Percentiles rank a stretch among this genome's conserved stretches.
Conservation (phyloP, 2,888 invertebrate genomes). For the Thelaira solivaga region DNA sequence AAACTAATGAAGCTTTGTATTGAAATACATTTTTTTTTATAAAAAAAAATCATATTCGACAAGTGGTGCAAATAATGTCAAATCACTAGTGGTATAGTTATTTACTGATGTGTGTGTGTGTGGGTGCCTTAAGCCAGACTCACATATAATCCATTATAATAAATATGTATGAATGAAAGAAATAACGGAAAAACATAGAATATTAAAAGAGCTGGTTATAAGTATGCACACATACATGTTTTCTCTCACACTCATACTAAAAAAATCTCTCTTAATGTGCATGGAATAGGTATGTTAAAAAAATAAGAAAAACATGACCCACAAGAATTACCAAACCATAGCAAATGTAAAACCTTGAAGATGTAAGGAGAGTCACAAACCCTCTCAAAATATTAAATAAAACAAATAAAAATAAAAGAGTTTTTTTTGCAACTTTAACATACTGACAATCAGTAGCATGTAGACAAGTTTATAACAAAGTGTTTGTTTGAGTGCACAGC, state of each 20-base stretch:
- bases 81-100: slow-evolving; percentile 34
- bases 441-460: slow-evolving; percentile 3
- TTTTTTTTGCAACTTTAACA: slow-evolving; percentile 39
- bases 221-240: slow-evolving; percentile 27
- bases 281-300: slow-evolving; percentile 17
- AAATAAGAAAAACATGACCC: slow-evolving; percentile 47
- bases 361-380: slow-evolving; percentile 26
- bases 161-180: slow-evolving; percentile 21
- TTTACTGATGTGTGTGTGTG: neutral
- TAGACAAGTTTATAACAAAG: neutral
- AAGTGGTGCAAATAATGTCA: slow-evolving; percentile 45
- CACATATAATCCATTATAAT: neutral
- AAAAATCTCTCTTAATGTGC: neutral
- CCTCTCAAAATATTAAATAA: neutral
- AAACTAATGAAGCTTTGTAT: neutral
- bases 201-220: slow-evolving; percentile 31
- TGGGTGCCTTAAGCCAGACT: neutral
- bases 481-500: neutral
- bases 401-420: neutral
- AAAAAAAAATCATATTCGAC: slow-evolving; percentile 9
- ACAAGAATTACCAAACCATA: slow-evolving; percentile 40
- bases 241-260: neutral
- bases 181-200: slow-evolving; percentile 20
- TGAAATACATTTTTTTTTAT: neutral
- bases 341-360: slow-evolving; percentile 57